These are phyloP conservation scores for Bucco capensis DNA, from an alignment of 2,113 vertebrate genomes.

Conservation along the genomic window DNA sequence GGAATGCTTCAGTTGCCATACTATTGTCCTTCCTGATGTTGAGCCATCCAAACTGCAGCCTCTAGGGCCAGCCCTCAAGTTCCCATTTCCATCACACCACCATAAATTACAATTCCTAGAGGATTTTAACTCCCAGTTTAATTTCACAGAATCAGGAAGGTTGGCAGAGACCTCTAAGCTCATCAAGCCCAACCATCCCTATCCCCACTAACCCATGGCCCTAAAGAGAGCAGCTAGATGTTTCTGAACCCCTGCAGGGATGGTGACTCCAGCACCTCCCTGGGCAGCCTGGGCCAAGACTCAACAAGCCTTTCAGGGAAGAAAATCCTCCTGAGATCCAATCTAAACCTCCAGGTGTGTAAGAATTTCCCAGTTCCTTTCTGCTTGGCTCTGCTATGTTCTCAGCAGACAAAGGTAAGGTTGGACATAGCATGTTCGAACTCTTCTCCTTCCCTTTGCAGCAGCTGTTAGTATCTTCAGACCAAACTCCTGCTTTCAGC, in stretches of 20 bases:
- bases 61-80: neutral
- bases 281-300: too few species aligned
- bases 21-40: neutral
- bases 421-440: neutral
- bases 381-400: neutral
- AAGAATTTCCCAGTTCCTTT: neutral
- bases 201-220: too few species aligned
- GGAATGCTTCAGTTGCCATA: neutral
- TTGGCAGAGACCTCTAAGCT: too few species aligned
- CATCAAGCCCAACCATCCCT: too few species aligned
- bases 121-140: neutral
- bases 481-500: neutral
- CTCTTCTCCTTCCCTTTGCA: neutral
- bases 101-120: neutral
- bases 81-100: neutral
- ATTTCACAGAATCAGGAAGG: too few species aligned
- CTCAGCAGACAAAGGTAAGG: neutral
- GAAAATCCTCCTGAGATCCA: too few species aligned
- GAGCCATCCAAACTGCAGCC: neutral
- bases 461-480: neutral
- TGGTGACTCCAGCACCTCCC: too few species aligned
- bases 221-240: too few species aligned
- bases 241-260: too few species aligned
- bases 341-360: too few species aligned
- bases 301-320: too few species aligned